Percentiles rank a stretch among this genome's conserved stretches.
Conservation (phyloP, 2,888 invertebrate species). For the Eupithecia abbreviata region DNA sequence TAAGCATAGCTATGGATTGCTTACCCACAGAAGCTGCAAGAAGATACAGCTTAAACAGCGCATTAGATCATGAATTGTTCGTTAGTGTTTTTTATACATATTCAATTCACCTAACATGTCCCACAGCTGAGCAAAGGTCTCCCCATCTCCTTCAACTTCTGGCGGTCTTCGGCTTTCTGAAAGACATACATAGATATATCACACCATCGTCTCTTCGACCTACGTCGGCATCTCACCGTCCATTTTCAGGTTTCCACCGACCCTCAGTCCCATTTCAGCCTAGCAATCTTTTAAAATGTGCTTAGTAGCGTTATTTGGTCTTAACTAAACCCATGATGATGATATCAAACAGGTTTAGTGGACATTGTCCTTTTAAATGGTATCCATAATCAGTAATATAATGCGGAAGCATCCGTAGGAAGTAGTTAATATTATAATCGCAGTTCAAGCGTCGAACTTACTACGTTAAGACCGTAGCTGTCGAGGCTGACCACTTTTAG, state of each 20-base stretch:
- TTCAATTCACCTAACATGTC: not conserved
- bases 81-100: not conserved
- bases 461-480: conserved; percentile 2
- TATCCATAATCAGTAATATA: conserved; percentile 19
- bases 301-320: not conserved
- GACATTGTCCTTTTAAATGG: conserved; percentile 1
- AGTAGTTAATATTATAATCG: conserved; percentile 26
- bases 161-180: not conserved
- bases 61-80: not conserved
- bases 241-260: not conserved
- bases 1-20: not conserved
- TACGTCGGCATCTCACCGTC: not conserved
- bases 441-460: conserved; percentile 1
- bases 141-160: not conserved
- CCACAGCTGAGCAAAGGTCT: not conserved
- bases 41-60: not conserved
- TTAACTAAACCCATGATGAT: not conserved
- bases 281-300: not conserved
- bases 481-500: conserved; percentile 28
- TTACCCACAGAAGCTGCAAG: not conserved
- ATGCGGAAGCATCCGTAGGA: conserved; percentile 29
- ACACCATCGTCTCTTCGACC: not conserved
- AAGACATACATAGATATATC: not conserved
- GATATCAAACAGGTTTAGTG: not conserved
- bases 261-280: not conserved